These are phyloP conservation scores for Cyaniris semiargus DNA, from an alignment of 2,888 invertebrate species.

Conservation along the genomic window DNA sequence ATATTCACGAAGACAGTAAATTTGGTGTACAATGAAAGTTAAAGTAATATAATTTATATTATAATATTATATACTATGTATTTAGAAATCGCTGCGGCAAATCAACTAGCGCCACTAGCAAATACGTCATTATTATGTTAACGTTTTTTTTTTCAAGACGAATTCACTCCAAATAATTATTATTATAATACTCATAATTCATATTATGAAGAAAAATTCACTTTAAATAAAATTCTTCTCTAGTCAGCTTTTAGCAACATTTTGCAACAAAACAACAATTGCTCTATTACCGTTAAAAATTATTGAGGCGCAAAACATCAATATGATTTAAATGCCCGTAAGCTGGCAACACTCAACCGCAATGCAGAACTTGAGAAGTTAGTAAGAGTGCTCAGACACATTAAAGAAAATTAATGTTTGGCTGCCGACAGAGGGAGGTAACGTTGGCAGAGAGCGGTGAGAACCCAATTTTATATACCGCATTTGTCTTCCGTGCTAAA, in stretches of 20 bases:
- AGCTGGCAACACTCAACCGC: constrained; percentile 52
- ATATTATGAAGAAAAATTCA: too few species aligned
- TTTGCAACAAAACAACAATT: neutral
- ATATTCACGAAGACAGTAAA: too few species aligned
- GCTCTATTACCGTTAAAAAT: neutral
- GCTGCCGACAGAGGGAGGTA: constrained; percentile 72
- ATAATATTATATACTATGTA: too few species aligned
- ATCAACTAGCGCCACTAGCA: too few species aligned
- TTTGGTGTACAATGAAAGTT: too few species aligned
- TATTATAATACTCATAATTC: too few species aligned
- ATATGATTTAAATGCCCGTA: constrained; percentile 14
- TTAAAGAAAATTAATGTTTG: constrained; percentile 81
- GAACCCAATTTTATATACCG: constrained; percentile 68
- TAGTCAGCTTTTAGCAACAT: neutral
- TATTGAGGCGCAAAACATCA: neutral
- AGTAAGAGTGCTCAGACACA: constrained; percentile 78
- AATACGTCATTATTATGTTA: too few species aligned
- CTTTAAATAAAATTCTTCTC: neutral
- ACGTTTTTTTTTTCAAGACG: too few species aligned
- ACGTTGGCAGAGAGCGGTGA: constrained; percentile 69
- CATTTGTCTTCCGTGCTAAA: constrained; percentile 60
- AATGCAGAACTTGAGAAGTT: constrained; percentile 72
- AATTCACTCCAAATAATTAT: too few species aligned
- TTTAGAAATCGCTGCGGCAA: too few species aligned
- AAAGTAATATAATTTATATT: too few species aligned